Evolutionary conservation across 2,797 vertebrate genomes (phyloP), one percentile per base, ranked within the genome.

Genomic region (Falco naumanni): DNA sequence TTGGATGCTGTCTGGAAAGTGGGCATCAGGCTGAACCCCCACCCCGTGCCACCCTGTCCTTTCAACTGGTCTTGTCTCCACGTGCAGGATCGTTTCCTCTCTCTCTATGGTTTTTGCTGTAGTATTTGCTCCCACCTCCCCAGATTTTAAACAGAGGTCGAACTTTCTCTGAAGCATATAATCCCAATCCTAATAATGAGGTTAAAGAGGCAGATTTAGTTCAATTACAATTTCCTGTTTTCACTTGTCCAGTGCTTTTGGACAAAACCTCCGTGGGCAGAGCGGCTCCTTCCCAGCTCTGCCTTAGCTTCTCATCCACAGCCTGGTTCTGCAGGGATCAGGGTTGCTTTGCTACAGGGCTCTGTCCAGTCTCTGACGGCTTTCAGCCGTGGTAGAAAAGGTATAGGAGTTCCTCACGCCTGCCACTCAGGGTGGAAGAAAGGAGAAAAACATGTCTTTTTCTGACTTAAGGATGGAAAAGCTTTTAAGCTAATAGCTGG

Each of bases 101-200:
- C 39, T 79, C 21, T 8, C 21, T 0, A 2, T 20, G 47, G 31
- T 33, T 77, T 72, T 8, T 41, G 39, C 39, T 41, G 13, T 6
- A 48, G 10, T 1, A 0, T 22, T 85, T 89, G 25, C 16, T 74
- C 29, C 51, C 72, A 66, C 28, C 76, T 81, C 41, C 48, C 29
- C 53, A 64, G 1, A 51, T 68, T 79, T 57, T 87, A 77, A 81
- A 64, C 4, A 10, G 34, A 64, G 74, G 71, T 7, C 28, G 57
- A 89, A 51, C 29, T 80, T 83, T 59, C 90, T 70, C 75, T 0
- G 0, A 74, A 54, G 45, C 33, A 29, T 65, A 34, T 90, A 93
- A 96, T 92, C 56, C 84, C 71, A 95, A 68, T 85, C 84, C 81
- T 83, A 94, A 87, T 85, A 94, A 80, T 82, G 57, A 93, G 37